These are phyloP conservation scores for Microctenopoma lineatum DNA, from an alignment of 2,797 vertebrate species.

Conservation along the genomic window DNA sequence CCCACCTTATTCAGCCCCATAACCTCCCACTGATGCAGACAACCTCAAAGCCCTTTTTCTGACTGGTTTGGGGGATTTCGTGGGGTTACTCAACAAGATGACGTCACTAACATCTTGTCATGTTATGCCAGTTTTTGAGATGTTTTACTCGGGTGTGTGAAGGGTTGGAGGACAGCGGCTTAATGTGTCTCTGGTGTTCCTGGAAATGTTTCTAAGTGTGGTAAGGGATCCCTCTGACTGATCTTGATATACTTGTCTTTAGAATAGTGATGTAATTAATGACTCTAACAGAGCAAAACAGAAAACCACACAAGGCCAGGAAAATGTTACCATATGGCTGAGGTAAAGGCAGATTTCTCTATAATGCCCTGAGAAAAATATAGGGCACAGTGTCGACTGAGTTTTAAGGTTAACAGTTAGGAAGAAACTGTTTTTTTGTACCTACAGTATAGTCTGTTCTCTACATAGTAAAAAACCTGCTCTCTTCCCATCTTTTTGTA, in stretches of 20 bases:
- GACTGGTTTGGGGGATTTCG: constrained; percentile 51
- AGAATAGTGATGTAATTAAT: constrained; percentile 85
- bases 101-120: constrained; percentile 58
- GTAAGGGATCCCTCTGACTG: constrained; percentile 69
- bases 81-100: constrained; percentile 55
- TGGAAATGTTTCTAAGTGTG: constrained; percentile 76
- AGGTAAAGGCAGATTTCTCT: constrained; percentile 72
- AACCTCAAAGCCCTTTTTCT: constrained; percentile 51
- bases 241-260: constrained; percentile 77
- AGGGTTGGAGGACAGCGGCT: constrained; percentile 27
- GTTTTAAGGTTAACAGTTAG: constrained; percentile 58
- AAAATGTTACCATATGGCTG: constrained; percentile 83
- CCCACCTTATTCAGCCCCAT: constrained; percentile 55
- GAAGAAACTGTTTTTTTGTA: constrained; percentile 32
- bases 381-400: constrained; percentile 43
- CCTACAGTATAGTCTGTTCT: constrained; percentile 15
- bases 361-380: constrained; percentile 58
- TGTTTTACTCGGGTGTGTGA: constrained; percentile 47
- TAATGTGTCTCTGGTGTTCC: constrained; percentile 56
- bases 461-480: constrained; percentile 13
- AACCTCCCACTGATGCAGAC: constrained; percentile 44
- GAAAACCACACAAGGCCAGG: constrained; percentile 72
- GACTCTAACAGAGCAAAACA: constrained; percentile 79
- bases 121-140: constrained; percentile 60
- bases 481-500: constrained; percentile 24